Conservation (phyloP, 2,113 vertebrate species). For the Amazona vittata region DNA sequence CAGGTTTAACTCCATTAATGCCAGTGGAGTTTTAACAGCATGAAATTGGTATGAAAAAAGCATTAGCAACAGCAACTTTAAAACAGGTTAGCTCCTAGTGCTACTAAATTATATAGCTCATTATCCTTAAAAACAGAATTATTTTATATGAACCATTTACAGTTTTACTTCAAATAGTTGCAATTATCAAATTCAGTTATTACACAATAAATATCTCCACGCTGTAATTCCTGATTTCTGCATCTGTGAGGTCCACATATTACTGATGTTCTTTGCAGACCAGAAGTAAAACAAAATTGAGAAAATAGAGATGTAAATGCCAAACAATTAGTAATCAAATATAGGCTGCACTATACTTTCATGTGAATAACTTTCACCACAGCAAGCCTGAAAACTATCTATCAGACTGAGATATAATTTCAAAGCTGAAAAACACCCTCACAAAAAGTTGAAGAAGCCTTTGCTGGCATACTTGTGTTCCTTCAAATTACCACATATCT, state of each 20-base stretch:
- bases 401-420: neutral
- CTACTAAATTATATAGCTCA: constrained; percentile 11
- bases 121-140: constrained; percentile 9
- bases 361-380: neutral
- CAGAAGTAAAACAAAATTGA: neutral
- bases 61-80: constrained; percentile 34
- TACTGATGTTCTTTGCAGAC: neutral
- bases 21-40: neutral
- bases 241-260: neutral
- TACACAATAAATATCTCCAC: neutral
- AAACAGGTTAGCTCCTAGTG: neutral
- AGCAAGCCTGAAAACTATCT: neutral
- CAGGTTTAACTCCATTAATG: constrained; percentile 38
- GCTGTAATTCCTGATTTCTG: neutral
- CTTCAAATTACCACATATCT: neutral
- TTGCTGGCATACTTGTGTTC: neutral
- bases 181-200: neutral
- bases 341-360: neutral
- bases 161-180: constrained; percentile 27
- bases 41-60: constrained; percentile 32
- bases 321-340: neutral
- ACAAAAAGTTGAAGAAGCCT: neutral
- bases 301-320: neutral
- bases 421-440: neutral
- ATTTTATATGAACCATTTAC: neutral